Conservation (phyloP, 2,797 vertebrate genomes). For the Phataginus tetradactyla region DNA sequence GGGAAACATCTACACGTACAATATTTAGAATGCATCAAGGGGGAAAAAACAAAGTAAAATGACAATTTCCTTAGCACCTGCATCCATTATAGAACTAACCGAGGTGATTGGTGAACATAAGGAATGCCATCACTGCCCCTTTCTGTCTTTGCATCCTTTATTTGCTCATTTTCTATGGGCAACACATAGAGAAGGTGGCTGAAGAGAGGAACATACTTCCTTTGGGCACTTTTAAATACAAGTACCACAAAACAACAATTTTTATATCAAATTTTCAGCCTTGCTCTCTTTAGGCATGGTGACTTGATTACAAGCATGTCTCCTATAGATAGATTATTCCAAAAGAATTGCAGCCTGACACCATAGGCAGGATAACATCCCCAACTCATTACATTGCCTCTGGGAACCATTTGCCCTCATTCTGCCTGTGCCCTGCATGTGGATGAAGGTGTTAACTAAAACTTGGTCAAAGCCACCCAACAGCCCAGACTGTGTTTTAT, state of each 20-base stretch:
- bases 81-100: not conserved
- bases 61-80: not conserved
- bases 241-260: not conserved
- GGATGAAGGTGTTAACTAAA: not conserved
- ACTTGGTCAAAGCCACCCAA: not conserved
- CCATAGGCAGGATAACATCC: not conserved
- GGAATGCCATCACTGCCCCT: not conserved
- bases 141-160: not conserved
- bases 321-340: not conserved
- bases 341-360: not conserved
- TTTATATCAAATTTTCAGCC: not conserved
- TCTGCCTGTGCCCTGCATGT: not conserved
- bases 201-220: not conserved
- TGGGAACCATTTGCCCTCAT: not conserved
- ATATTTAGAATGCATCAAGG: not conserved
- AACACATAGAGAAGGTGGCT: not conserved
- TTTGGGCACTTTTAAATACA: not conserved
- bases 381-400: not conserved
- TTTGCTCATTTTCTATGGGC: not conserved
- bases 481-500: not conserved
- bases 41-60: not conserved
- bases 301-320: not conserved
- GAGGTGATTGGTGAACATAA: not conserved
- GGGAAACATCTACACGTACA: not conserved
- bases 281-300: not conserved